Conservation (phyloP, 2,888 invertebrate genomes). For the Micoletzkya japonica region DNA sequence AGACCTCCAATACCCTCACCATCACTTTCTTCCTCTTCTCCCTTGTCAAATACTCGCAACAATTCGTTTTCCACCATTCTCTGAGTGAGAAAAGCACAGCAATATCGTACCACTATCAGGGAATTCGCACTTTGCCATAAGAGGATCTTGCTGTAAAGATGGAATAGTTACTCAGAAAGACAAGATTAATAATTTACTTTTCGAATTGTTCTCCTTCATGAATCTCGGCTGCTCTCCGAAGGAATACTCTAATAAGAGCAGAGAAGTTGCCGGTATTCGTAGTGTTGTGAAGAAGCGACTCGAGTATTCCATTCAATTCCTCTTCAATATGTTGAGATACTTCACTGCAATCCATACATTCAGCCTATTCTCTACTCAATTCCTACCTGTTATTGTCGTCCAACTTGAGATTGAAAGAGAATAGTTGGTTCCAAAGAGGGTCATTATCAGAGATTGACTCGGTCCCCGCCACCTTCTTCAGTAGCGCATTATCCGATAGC, state of each 20-base stretch:
- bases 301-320: conserved; percentile 67
- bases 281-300: conserved; percentile 79
- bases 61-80: conserved; percentile 84
- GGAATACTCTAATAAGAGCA: conserved; percentile 72
- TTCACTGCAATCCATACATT: neutral
- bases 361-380: neutral
- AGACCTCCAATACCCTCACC: no score
- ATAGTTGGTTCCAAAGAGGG: conserved; percentile 88
- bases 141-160: conserved; percentile 73
- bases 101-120: conserved; percentile 80
- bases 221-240: conserved; percentile 80
- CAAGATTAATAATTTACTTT: conserved; percentile 76
- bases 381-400: conserved; percentile 53
- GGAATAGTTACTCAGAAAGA: conserved; percentile 1
- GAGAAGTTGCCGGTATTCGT: conserved; percentile 85
- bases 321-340: conserved; percentile 17
- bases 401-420: conserved; percentile 75
- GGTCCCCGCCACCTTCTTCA: conserved; percentile 68
- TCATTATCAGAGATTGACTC: conserved; percentile 82
- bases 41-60: conserved; percentile 65
- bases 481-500: conserved; percentile 41
- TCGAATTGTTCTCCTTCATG: conserved; percentile 83
- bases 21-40: conserved; percentile 19
- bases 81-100: conserved; percentile 83
- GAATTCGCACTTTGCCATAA: conserved; percentile 94